These are phyloP conservation scores for Lithophane semibrunnea DNA, from an alignment of 2,888 invertebrate genomes.

Conservation along the genomic window DNA sequence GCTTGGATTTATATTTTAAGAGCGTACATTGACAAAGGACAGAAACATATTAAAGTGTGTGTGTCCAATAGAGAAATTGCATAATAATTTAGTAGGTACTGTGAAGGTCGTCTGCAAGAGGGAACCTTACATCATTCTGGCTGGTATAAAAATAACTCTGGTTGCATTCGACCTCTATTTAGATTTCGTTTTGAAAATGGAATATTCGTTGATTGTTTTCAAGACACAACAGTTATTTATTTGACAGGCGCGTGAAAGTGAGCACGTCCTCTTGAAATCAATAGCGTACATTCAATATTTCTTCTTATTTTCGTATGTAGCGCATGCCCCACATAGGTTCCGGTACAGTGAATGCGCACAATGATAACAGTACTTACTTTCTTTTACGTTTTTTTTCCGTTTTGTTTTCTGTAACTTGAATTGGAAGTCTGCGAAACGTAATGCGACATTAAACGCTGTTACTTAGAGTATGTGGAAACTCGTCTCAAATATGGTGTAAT, in stretches of 20 bases:
- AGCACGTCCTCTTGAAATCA: neutral
- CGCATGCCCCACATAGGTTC: neutral
- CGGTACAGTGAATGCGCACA: too few relatives aligned
- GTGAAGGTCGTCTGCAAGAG: neutral
- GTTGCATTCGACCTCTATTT: too few relatives aligned
- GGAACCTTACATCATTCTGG: neutral
- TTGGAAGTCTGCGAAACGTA: neutral
- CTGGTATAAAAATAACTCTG: neutral
- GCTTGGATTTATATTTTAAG: neutral
- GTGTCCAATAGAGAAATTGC: neutral
- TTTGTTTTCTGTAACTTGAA: neutral
- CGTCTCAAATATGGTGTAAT: neutral
- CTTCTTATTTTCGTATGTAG: too few relatives aligned
- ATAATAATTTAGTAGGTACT: neutral
- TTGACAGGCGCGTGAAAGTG: neutral
- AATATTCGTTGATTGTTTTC: neutral
- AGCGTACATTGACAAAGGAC: neutral
- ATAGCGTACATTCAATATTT: neutral
- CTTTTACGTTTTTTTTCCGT: fast-evolving
- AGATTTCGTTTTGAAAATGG: neutral
- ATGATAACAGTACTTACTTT: neutral
- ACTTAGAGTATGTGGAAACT: too few relatives aligned
- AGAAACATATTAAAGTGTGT: neutral
- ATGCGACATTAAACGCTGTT: neutral
- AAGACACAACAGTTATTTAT: neutral